These are phyloP conservation scores for Myiothlypis chrysogaster DNA, from an alignment of 2,797 vertebrate genomes.

Conservation along the genomic window DNA sequence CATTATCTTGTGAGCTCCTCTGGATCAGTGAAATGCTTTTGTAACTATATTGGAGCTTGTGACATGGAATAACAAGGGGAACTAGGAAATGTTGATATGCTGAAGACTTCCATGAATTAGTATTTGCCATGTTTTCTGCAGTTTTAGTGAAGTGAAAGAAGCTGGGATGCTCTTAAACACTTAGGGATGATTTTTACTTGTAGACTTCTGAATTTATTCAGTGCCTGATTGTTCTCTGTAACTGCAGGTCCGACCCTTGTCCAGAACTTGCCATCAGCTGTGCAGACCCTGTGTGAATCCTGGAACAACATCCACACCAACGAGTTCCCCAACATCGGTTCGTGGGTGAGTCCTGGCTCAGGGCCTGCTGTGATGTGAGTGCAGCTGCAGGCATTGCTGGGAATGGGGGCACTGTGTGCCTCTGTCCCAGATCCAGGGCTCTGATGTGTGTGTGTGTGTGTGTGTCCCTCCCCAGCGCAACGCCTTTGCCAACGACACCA, in stretches of 20 bases:
- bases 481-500: conserved; percentile 96
- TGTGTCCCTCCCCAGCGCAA: conserved; percentile 82
- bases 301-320: conserved; percentile 96
- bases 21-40: neutral
- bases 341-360: conserved; percentile 84
- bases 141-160: neutral
- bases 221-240: neutral
- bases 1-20: neutral
- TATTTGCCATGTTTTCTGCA: neutral
- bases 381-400: neutral
- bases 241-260: conserved; percentile 85
- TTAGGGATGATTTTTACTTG: neutral
- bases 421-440: neutral
- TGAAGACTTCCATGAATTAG: neutral
- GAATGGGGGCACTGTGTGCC: neutral
- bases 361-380: neutral
- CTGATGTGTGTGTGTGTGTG: neutral
- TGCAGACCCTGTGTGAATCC: conserved; percentile 91
- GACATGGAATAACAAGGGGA: neutral
- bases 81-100: neutral
- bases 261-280: conserved; percentile 91
- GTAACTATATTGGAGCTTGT: neutral
- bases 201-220: neutral
- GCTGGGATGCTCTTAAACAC: neutral
- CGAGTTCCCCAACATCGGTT: conserved; percentile 97